These are phyloP conservation scores for Epinephelus cyanopodus DNA, from an alignment of 2,113 vertebrate species.

Conservation along the genomic window DNA sequence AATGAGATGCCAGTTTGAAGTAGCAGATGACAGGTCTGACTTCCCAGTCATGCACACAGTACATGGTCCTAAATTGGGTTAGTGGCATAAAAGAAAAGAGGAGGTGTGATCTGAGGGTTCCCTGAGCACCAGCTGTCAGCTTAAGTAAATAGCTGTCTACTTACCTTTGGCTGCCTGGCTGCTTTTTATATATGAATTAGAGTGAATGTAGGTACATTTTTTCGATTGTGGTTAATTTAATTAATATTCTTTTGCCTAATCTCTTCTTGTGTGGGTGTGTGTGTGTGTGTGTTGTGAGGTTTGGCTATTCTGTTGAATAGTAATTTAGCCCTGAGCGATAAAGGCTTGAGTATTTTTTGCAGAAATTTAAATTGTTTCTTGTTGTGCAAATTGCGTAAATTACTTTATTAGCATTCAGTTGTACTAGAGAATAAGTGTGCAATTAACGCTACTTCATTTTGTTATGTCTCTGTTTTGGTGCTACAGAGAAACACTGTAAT, in stretches of 20 bases:
- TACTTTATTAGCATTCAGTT: not conserved
- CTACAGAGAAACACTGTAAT: conserved; percentile 24
- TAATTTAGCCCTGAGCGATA: not conserved
- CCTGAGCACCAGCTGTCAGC: conserved; percentile 32
- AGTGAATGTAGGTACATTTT: conserved; percentile 30
- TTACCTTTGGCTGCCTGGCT: conserved; percentile 25
- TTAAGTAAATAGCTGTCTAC: conserved; percentile 26
- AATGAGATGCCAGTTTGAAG: conserved; percentile 49
- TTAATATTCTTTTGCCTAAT: conserved; percentile 5
- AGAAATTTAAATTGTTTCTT: not conserved
- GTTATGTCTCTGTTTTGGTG: conserved; percentile 10
- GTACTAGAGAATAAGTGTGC: not conserved
- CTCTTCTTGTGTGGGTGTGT: not conserved
- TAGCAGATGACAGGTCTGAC: conserved; percentile 41
- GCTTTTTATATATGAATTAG: conserved; percentile 12
- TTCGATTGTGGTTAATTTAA: conserved; percentile 1
- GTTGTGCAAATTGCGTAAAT: not conserved
- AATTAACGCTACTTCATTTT: not conserved
- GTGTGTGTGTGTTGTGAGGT: not conserved
- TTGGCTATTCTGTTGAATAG: not conserved
- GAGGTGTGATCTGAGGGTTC: conserved; percentile 19
- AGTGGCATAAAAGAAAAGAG: conserved; percentile 24
- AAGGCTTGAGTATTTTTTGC: not conserved
- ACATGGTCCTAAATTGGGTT: conserved; percentile 15
- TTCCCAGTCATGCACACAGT: conserved; percentile 6